Percentiles rank a stretch among this genome's conserved stretches.
Conservation (phyloP, 1,140 invertebrate species). For the Halictus rubicundus region DNA sequence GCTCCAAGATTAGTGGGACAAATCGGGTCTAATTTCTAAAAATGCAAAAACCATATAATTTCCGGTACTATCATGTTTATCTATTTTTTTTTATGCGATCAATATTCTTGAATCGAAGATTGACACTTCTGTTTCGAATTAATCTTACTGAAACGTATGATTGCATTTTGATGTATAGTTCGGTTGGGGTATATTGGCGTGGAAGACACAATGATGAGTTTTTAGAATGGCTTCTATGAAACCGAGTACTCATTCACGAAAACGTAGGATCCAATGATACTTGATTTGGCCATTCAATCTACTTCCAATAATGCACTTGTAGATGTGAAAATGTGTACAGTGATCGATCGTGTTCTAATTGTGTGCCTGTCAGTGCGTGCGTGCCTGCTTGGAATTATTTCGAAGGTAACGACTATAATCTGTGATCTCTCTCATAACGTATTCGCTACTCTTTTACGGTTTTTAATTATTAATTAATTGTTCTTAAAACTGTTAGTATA, state of each 20-base stretch:
- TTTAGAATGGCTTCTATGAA: neutral
- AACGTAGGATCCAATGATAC: neutral
- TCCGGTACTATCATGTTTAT: neutral
- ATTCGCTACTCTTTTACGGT: slow-evolving; percentile 28
- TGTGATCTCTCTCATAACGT: slow-evolving; percentile 67
- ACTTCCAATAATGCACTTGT: neutral
- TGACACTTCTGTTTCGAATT: neutral
- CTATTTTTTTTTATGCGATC: neutral
- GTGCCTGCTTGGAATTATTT: slow-evolving; percentile 21
- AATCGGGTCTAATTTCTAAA: no score
- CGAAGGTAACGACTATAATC: slow-evolving; percentile 57
- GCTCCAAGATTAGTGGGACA: no score
- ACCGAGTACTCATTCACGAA: neutral
- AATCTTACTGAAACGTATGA: neutral
- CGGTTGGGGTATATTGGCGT: neutral
- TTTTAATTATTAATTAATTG: slow-evolving; percentile 33
- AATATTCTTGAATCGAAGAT: neutral
- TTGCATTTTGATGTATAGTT: neutral
- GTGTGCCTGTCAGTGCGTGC: neutral
- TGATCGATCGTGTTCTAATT: neutral
- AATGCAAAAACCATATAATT: no score
- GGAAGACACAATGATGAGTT: neutral
- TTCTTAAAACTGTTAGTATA: slow-evolving; percentile 10
- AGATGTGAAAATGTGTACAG: neutral
- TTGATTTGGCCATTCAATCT: neutral